Base-by-base conservation (phyloP, 1,140 invertebrate genomes). In the Leptinotarsa undecemlineata region DNA sequence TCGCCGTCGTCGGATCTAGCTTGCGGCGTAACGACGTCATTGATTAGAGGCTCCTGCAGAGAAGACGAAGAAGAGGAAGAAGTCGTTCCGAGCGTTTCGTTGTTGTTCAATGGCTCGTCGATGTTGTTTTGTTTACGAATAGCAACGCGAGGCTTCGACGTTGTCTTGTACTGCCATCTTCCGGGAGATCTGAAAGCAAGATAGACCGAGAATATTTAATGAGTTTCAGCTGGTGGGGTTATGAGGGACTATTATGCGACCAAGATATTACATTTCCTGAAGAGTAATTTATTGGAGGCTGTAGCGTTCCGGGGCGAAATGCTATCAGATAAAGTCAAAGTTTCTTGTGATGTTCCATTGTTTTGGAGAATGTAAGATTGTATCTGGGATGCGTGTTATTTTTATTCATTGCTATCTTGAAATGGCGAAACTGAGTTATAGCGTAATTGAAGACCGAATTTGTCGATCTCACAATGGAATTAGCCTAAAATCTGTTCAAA, bases 111-210 rank as follows among this genome's bases (percentile, higher is more conserved):
- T 14, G 42, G 72, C 26, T 60, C 89, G 26, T 89, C 88, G n/a
- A 87, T 88, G 11, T 88, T 88, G n/a, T 87, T 85, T 71, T 90
- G 89, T 80, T 92, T 94, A 48, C 93, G 88, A 77, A 96, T 96
- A 60, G 90, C 90, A 0, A 96, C 91, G 82, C 94, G 90, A 3
- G 94, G 94, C 82, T 95, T 96, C 1, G 94, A 92, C 3, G 94
- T 93, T 1, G 94, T 94, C 84, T 95, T 95, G 82, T 95, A 96
- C 71, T 95, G 92, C 93, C 94, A 96, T 75, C 94, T 90, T 47
- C 93, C 93, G 62, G 93, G 92, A 0, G 92, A 88, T 76, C 79
- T 79, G 73, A 6, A 78, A 78, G 61, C 68, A 48, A 75, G 67
- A 70, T 68, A 68, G 21, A 57, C 8, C 4, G 51, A 66, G 67